A percentile compares a stretch with the other conserved stretches of the same genome.
Conservation (phyloP, 2,113 vertebrate genomes). For the Dryoscopus gambensis region DNA sequence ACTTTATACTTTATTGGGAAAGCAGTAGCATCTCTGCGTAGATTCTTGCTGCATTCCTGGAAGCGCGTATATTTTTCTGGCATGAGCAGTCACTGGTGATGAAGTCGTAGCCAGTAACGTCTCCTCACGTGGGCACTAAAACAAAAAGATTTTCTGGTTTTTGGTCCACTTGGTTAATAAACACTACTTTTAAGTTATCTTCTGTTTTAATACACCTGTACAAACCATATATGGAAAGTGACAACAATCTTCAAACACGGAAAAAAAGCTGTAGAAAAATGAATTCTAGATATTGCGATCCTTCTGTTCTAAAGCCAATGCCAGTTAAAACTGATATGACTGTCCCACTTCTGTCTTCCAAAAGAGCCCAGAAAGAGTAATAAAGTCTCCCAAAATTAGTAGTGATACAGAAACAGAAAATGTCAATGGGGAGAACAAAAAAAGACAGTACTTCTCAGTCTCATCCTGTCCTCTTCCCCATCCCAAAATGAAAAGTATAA, state of each 20-base stretch:
- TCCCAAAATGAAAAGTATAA: background rate
- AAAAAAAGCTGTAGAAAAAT: background rate
- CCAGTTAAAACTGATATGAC: background rate
- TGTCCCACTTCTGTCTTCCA: background rate
- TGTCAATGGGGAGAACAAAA: background rate
- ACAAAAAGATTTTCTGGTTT: slow-evolving; percentile 30
- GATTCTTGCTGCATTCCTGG: slow-evolving; percentile 59
- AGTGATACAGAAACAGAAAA: background rate
- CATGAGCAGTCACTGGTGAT: slow-evolving; percentile 61
- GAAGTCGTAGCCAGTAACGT: slow-evolving; percentile 69
- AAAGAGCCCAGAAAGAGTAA: background rate
- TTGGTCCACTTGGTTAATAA: background rate
- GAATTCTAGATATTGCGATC: background rate
- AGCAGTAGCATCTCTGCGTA: slow-evolving; percentile 82
- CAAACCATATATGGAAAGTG: background rate
- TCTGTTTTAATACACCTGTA: background rate
- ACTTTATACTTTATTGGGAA: slow-evolving; percentile 82
- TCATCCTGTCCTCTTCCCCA: fast-evolving
- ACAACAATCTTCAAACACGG: background rate
- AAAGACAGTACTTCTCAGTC: background rate
- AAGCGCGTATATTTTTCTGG: slow-evolving; percentile 73
- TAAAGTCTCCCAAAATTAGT: background rate
- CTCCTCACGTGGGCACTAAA: slow-evolving; percentile 79
- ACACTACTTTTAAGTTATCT: background rate
- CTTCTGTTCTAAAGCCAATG: background rate